phyloP scores from a whole-genome alignment of 2,113 vertebrate genomes.

The Phylloscopus trochiloides region DNA sequence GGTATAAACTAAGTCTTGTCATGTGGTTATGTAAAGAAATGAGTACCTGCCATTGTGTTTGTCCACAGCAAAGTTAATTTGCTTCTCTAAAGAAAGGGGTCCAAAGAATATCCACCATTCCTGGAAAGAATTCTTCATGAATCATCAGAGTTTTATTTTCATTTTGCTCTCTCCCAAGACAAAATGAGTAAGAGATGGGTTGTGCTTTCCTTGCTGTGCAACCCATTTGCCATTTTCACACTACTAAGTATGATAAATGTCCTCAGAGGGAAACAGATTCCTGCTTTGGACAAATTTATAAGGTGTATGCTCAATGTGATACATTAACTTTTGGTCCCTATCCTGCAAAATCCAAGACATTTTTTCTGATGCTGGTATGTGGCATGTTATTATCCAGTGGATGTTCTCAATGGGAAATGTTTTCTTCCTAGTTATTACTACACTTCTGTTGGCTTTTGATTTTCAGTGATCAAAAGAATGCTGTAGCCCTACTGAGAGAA shows the following conservation, averaged over 20 bases:
- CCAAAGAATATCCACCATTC: background rate
- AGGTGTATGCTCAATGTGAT: background rate
- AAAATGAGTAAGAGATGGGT: background rate
- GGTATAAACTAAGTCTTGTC: background rate
- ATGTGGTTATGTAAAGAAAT: background rate
- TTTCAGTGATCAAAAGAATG: background rate
- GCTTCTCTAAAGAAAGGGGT: background rate
- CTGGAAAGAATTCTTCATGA: background rate
- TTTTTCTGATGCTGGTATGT: background rate
- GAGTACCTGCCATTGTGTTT: background rate
- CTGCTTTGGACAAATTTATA: background rate
- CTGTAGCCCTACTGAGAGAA: background rate
- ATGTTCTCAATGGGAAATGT: background rate
- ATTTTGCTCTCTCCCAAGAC: background rate
- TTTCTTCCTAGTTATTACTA: background rate
- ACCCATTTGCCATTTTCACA: background rate
- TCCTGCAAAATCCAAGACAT: background rate
- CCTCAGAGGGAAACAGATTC: background rate
- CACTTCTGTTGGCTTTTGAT: background rate
- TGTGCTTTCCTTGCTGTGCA: background rate
- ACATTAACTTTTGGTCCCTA: background rate
- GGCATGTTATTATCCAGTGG: background rate
- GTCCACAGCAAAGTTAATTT: background rate
- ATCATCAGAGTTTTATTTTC: background rate
- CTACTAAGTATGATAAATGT: background rate